phyloP scores from a whole-genome alignment of 1,140 invertebrate genomes.

The Lepidurus couesii region DNA sequence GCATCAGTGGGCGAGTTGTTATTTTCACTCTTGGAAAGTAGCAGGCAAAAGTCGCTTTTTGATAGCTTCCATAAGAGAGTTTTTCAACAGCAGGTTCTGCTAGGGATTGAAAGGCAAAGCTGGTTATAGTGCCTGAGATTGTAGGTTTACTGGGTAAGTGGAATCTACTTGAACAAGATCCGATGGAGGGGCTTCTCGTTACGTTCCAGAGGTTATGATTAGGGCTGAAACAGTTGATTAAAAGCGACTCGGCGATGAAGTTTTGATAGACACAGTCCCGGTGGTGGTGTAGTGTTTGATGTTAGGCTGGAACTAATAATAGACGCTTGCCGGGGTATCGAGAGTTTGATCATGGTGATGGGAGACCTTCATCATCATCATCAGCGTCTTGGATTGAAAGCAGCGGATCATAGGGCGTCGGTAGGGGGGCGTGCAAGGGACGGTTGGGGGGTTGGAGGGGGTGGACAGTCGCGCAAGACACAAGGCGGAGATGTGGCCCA shows the following conservation, averaged over 20 bases:
- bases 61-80: neutral
- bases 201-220: neutral
- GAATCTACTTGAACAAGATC: neutral
- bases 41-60: neutral
- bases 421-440: slow-evolving; percentile 7
- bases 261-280: neutral
- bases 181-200: neutral
- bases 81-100: neutral
- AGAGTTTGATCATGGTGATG: slow-evolving; percentile 3
- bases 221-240: slow-evolving; percentile 12
- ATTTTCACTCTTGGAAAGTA: neutral
- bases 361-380: neutral
- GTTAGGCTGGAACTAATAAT: neutral
- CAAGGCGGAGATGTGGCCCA: neutral
- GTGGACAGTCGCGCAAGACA: slow-evolving; percentile 20
- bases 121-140: neutral
- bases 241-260: neutral
- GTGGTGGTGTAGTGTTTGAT: too few species aligned
- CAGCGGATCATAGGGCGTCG: neutral
- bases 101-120: neutral
- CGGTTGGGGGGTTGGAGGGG: slow-evolving; percentile 16
- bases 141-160: neutral
- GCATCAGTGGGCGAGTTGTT: neutral
- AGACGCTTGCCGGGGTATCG: neutral
- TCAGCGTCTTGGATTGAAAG: slow-evolving; percentile 19